Percentiles rank a stretch among this genome's conserved stretches.
Evolutionary conservation across 2,888 invertebrate species (phyloP).

Genomic region (Blastobasis lacticolella): DNA sequence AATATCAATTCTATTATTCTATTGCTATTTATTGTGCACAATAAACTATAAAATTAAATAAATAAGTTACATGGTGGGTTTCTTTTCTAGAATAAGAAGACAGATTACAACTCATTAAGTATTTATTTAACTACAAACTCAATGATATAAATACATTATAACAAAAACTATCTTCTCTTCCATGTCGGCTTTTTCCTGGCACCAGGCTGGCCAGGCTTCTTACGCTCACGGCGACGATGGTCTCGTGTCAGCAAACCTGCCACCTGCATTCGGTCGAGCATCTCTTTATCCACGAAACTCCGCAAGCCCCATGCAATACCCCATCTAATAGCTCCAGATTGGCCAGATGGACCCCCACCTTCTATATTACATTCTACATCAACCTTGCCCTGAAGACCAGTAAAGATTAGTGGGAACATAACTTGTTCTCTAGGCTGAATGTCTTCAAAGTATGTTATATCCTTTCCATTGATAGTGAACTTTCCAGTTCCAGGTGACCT

Average conservation of each 20-base stretch:
- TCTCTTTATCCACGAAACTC: slow-evolving; percentile 85
- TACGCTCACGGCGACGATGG: slow-evolving; percentile 84
- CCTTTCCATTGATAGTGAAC: slow-evolving; percentile 85
- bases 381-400: slow-evolving; percentile 82
- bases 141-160: neutral
- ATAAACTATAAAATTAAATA: too few relatives aligned
- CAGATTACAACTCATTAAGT: neutral
- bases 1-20: too few relatives aligned
- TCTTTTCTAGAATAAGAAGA: too few relatives aligned
- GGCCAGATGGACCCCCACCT: slow-evolving; percentile 84
- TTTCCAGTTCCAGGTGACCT: slow-evolving; percentile 87
- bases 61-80: too few relatives aligned
- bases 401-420: slow-evolving; percentile 89
- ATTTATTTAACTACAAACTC: neutral
- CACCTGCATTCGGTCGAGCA: slow-evolving; percentile 88
- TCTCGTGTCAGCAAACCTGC: slow-evolving; percentile 92
- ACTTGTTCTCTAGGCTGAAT: slow-evolving; percentile 86
- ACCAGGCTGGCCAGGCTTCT: slow-evolving; percentile 93
- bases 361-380: slow-evolving; percentile 87
- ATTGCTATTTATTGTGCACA: too few relatives aligned
- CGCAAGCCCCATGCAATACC: slow-evolving; percentile 89
- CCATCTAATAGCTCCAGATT: slow-evolving; percentile 92
- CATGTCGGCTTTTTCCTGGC: slow-evolving; percentile 94
- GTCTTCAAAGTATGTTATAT: slow-evolving; percentile 84
- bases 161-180: slow-evolving; percentile 83